Conservation (phyloP, 2,113 vertebrate genomes). For the Scolopax mira region DNA sequence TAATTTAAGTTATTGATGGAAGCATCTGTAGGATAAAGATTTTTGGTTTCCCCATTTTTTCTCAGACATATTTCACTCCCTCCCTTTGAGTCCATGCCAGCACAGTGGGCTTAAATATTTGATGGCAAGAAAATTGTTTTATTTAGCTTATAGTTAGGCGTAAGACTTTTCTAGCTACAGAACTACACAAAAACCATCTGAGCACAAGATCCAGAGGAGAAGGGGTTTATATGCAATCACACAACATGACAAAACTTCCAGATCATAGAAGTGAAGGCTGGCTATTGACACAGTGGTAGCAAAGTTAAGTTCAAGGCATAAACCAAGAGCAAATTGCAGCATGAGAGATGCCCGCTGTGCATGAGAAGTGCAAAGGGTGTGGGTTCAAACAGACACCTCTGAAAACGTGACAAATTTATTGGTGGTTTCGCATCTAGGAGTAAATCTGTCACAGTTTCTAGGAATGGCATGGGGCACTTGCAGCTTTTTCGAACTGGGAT, state of each 20-base stretch:
- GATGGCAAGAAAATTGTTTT: conserved; percentile 58
- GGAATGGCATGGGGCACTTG: not conserved
- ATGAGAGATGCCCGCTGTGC: not conserved
- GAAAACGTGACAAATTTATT: not conserved
- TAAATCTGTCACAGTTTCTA: not conserved
- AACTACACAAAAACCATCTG: conserved; percentile 18
- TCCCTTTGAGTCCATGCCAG: not conserved
- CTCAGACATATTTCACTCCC: conserved; percentile 20
- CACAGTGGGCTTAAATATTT: conserved; percentile 58
- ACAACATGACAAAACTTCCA: not conserved
- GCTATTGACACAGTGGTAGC: not conserved
- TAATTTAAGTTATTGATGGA: conserved; percentile 68
- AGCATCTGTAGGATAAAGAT: conserved; percentile 58
- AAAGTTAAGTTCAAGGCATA: not conserved
- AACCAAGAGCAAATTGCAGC: not conserved
- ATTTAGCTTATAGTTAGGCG: conserved; percentile 38
- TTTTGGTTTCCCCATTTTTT: conserved; percentile 56
- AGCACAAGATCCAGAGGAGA: not conserved
- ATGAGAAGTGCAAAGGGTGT: not conserved
- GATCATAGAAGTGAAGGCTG: not conserved
- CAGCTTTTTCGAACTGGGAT: not conserved
- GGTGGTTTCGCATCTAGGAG: not conserved
- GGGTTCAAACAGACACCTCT: not conserved
- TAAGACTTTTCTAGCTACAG: conserved; percentile 37
- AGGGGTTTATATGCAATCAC: not conserved